These are phyloP conservation scores for Aplysina aerophoba DNA, from an alignment of 37 sponge, comb jelly and placozoan genomes.

Conservation along the genomic window DNA sequence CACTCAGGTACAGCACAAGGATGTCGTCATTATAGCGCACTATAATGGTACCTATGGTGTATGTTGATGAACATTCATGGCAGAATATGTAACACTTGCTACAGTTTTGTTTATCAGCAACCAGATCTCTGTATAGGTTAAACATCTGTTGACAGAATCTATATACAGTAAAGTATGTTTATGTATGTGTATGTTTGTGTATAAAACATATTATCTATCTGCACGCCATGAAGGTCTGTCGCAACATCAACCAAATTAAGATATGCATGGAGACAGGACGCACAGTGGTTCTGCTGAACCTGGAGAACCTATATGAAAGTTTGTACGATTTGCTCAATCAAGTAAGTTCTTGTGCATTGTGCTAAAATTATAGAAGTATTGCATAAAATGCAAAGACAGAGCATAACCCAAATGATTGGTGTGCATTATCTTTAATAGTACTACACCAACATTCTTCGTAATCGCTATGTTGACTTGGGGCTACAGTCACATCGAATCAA, in stretches of 20 bases:
- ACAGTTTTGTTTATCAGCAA: background rate
- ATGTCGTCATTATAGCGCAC: too few species aligned
- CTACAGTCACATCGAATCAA: conserved; percentile 87
- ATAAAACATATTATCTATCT: background rate
- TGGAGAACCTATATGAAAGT: conserved; percentile 96
- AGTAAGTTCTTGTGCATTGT: conserved; percentile 13
- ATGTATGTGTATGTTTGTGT: background rate
- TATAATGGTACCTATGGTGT: too few species aligned
- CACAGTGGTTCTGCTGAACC: conserved; percentile 87
- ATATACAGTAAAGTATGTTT: background rate
- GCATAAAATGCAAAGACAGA: too few species aligned
- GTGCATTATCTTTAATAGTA: conserved; percentile 49
- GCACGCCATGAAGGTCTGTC: conserved; percentile 61
- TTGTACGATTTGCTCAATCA: conserved; percentile 96
- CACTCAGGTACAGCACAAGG: conserved; percentile 91
- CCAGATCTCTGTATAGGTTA: background rate
- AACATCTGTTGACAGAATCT: background rate
- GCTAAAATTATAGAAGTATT: too few species aligned
- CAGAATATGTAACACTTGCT: too few species aligned
- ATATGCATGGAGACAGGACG: conserved; percentile 95
- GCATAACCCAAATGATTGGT: too few species aligned
- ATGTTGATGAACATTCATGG: too few species aligned
- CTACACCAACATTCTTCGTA: conserved; percentile 63
- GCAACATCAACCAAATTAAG: conserved; percentile 93
- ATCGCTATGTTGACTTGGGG: conserved; percentile 89